Conservation (phyloP, 2,113 vertebrate species). For the Epinephelus moara region DNA sequence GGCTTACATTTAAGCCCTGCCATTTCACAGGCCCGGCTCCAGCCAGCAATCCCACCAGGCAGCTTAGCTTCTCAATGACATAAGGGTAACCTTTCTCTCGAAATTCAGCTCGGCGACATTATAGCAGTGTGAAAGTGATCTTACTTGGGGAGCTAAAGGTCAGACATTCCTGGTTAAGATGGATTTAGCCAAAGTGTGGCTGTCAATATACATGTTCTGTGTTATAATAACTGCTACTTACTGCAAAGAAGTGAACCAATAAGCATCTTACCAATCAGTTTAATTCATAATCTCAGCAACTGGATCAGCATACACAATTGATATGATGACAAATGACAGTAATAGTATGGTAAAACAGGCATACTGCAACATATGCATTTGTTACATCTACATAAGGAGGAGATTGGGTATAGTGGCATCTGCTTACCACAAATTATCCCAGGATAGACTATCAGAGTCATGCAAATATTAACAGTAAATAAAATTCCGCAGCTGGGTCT, state of each 20-base stretch:
- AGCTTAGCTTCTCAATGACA: slow-evolving; percentile 74
- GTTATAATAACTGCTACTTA: slow-evolving; percentile 12
- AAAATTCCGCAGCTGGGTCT: slow-evolving; percentile 21
- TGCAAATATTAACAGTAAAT: slow-evolving; percentile 35
- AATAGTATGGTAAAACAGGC: neutral
- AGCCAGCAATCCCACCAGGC: slow-evolving; percentile 62
- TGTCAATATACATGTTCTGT: slow-evolving; percentile 12
- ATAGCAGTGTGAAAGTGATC: slow-evolving; percentile 41
- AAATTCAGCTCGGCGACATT: slow-evolving; percentile 54
- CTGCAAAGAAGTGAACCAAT: neutral
- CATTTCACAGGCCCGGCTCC: slow-evolving; percentile 73
- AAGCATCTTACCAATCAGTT: slow-evolving; percentile 10
- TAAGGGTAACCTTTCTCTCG: slow-evolving; percentile 68
- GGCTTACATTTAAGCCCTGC: slow-evolving; percentile 80
- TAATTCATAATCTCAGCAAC: neutral
- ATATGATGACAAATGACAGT: too few relatives aligned
- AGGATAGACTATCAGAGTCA: slow-evolving; percentile 35
- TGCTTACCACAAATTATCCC: neutral
- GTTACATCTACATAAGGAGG: neutral
- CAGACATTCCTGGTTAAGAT: slow-evolving; percentile 43
- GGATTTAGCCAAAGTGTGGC: slow-evolving; percentile 40
- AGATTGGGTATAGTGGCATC: neutral
- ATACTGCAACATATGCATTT: neutral
- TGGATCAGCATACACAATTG: neutral
- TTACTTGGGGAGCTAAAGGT: slow-evolving; percentile 50